Base-by-base conservation (phyloP, 2,797 vertebrate genomes). In the Alca torda region DNA sequence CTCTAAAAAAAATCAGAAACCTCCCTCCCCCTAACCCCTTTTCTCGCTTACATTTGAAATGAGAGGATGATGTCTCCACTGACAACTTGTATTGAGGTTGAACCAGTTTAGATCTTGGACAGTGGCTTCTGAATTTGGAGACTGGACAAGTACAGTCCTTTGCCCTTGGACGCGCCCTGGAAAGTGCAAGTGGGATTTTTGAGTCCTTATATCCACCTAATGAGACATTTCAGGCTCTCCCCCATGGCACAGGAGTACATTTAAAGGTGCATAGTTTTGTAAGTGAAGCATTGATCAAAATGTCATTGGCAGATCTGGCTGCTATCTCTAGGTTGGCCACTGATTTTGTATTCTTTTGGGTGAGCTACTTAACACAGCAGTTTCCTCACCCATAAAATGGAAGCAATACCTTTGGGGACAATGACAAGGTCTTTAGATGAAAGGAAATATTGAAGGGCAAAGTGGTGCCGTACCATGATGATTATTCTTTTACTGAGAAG, bases 11-110 rank as follows among this genome's bases (percentile, higher is more conserved):
- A 35, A 13, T 4, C 28, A 46, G 26, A 89, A 87, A 91, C 1
- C 1, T 5, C 1, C 3, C 6, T 90, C 15, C n/a, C 33, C 31
- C 16, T n/a, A 70, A 16, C 1, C 2, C 2, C 4, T 1, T 1
- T 68, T 85, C 17, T 88, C 5, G 2, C 14, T 64, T 54, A 5
- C 23, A 37, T 60, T 73, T 76, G 31, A 70, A 51, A 53, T 33
- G 16, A 81, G 37, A 70, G 8, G 17, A 25, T 35, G 35, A 16
- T 37, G 5, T 67, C 43, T 57, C 23, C 39, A 13, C 25, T 87
- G 43, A 13, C 59, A 43, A 0, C 4, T 69, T 77, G 16, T 19
- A 26, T 7, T 18, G 63, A 64, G 37, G 16, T 30, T 43, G 64
- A 39, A 48, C 31, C 46, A 48, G 37, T 46, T 86, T 33, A 72